Evolutionary conservation across 1,140 invertebrate genomes (phyloP), one percentile per base, ranked within the genome.

Genomic region (Gonioctena quinquepunctata): DNA sequence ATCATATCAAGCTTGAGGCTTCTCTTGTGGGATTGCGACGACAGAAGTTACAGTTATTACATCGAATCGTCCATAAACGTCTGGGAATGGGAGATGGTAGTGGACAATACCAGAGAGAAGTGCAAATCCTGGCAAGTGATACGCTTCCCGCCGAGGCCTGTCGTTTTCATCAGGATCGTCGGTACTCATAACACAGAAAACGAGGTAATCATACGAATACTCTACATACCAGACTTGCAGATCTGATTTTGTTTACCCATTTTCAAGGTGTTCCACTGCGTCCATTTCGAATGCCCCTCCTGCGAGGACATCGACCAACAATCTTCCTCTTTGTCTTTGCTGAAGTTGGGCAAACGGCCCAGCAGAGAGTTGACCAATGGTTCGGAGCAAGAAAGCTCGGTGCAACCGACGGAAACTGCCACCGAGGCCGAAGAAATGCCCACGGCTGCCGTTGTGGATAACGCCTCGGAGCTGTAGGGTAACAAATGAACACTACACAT

Each of bases 21-120:
- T 77, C 84, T 99, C 50, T 86, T 99, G 60, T 99, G 98, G 98
- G 97, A 99, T 86, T 98, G 96, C 85, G 98, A 99, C 86, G 94
- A 98, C 81, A 88, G 98, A 42, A 93, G 90, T 73, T 99, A 99
- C 84, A 95, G 93, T 70, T 99, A 97, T 83, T 97, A 95, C 81
- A 92, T 99, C 28, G 96, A 99, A 86, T 95, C 96, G 2, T 98
- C 96, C 13, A 88, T 90, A n/a, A 96, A 99, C 86, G 90, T 92
- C 78, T 91, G 91, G 83, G 91, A 93, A 80, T 99, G 96, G 96
- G 90, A 92, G 76, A 89, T 93, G 76, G 89, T 98, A 3, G 91
- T 90, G 64, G 94, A 93, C 83, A 90, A 91, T 80, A 92, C 88
- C 42, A 87, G 87, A 67, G 91, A 91, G 86, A 84, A 86, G 71